phyloP scores from a whole-genome alignment of 2,797 vertebrate species.

The Decapterus maruadsi region DNA sequence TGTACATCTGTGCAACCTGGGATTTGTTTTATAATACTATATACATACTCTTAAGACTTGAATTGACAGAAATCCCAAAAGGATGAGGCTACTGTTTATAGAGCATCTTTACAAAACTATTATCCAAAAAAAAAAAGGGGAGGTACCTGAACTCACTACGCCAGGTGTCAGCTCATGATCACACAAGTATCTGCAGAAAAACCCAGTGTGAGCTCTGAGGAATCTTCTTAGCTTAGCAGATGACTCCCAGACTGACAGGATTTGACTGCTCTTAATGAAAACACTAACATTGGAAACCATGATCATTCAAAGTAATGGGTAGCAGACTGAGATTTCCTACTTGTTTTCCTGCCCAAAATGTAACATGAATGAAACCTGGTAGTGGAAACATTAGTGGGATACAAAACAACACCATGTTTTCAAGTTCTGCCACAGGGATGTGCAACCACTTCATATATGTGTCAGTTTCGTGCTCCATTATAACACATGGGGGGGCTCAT shows the following conservation, averaged over 20 bases:
- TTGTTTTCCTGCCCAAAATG: conserved; percentile 42
- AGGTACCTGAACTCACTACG: conserved; percentile 40
- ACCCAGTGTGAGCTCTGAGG: conserved; percentile 16
- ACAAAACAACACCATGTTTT: conserved; percentile 24
- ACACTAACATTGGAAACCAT: conserved; percentile 14
- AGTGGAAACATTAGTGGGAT: conserved; percentile 27
- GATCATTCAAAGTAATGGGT: conserved; percentile 19
- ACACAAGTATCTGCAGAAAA: conserved; percentile 33
- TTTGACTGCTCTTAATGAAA: conserved; percentile 27
- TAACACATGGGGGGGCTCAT: conserved; percentile 15
- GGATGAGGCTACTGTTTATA: conserved; percentile 60
- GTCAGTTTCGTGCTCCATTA: not conserved
- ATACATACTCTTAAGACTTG: conserved; percentile 72
- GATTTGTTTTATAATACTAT: conserved; percentile 74
- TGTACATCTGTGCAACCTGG: conserved; percentile 65
- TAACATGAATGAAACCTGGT: conserved; percentile 45
- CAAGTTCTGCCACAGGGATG: conserved; percentile 7
- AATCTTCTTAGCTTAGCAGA: conserved; percentile 28
- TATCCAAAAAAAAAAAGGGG: conserved; percentile 44
- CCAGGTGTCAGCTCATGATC: conserved; percentile 20
- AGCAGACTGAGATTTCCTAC: conserved; percentile 38
- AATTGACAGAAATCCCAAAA: conserved; percentile 49
- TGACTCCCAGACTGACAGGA: conserved; percentile 1
- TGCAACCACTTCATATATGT: not conserved
- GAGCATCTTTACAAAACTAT: conserved; percentile 67